Evolutionary conservation across 2,113 vertebrate species (phyloP), one percentile per base, ranked within the genome.

Genomic region (Nerophis lumbriciformis): DNA sequence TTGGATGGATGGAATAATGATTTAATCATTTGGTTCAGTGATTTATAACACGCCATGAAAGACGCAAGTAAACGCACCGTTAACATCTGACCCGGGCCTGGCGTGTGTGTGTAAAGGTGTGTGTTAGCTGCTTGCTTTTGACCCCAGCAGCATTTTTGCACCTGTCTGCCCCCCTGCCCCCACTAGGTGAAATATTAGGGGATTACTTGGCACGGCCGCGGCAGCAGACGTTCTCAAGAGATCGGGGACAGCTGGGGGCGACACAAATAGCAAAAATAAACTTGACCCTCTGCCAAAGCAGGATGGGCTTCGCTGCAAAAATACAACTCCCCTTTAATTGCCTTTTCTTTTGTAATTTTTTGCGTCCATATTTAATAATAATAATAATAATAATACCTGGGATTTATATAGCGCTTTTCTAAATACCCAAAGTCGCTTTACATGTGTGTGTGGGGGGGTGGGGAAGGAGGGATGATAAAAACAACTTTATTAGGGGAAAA

Each of bases 191-290:
- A 75, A 75, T 67, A 81, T 63, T 60, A 54, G 53, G 61, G 73
- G 80, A 85, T 85, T 79, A 85, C 72, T 77, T 68, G 57, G 47
- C 63, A 39, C 65, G 59, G 59, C 60, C 70, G 55, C 60, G 62
- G 79, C 77, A 72, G 71, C 74, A 71, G 72, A 73, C 74, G 61
- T 71, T 84, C 74, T 56, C 56, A 64, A 59, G 13, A 45, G 44
- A 78, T 61, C 49, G 51, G 66, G 62, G 62, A 86, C 87, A 88
- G 86, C 85, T 87, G 88, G 83, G 75, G 5, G 63, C 1, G 69
- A 83, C 78, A 5, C 39, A 82, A 87, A 88, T 90, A 90, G 85
- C 80, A 57, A 82, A 28, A 87, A 85, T 81, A 84, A 85, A 86
- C 81, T 75, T 71, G 73, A 72, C 42, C 9, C 59, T 59, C 69